phyloP scores from a whole-genome alignment of 2,113 vertebrate species.

The Oxygymnocypris stewartii region DNA sequence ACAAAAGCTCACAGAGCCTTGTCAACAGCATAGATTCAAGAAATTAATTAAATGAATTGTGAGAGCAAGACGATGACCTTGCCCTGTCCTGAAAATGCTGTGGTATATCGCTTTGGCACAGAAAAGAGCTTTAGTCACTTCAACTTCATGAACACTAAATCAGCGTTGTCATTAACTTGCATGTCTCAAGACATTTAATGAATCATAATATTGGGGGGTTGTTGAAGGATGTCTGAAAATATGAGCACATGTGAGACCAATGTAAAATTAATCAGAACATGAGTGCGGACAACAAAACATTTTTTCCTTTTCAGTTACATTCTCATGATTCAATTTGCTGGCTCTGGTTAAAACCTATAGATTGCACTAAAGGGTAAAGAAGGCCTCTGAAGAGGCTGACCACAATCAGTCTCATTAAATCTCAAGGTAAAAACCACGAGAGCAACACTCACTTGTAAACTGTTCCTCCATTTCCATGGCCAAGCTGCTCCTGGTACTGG shows the following conservation, averaged over 20 bases:
- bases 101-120: constrained; percentile 75
- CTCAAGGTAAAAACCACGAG: constrained; percentile 45
- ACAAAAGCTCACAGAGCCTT: constrained; percentile 78
- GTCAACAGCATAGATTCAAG: constrained; percentile 63
- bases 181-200: neutral
- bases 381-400: constrained; percentile 31
- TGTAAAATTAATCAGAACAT: constrained; percentile 27
- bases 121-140: constrained; percentile 62
- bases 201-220: constrained; percentile 20
- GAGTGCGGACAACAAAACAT: constrained; percentile 26
- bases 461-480: constrained; percentile 95
- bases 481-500: constrained; percentile 94
- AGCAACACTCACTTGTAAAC: constrained; percentile 94
- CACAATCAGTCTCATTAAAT: constrained; percentile 44
- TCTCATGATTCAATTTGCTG: constrained; percentile 20
- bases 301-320: neutral
- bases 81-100: constrained; percentile 74
- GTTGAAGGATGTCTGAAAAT: constrained; percentile 18
- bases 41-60: constrained; percentile 70
- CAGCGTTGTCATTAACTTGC: constrained; percentile 70
- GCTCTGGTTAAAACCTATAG: constrained; percentile 13
- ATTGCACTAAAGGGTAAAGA: constrained; percentile 1
- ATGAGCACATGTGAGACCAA: constrained; percentile 17
- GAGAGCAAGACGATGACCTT: constrained; percentile 61
- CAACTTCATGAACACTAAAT: constrained; percentile 74